Percentiles rank a stretch among this genome's conserved stretches.
Evolutionary conservation across 2,888 invertebrate genomes (phyloP).

Genomic region (Alloscopus bannaensis): DNA sequence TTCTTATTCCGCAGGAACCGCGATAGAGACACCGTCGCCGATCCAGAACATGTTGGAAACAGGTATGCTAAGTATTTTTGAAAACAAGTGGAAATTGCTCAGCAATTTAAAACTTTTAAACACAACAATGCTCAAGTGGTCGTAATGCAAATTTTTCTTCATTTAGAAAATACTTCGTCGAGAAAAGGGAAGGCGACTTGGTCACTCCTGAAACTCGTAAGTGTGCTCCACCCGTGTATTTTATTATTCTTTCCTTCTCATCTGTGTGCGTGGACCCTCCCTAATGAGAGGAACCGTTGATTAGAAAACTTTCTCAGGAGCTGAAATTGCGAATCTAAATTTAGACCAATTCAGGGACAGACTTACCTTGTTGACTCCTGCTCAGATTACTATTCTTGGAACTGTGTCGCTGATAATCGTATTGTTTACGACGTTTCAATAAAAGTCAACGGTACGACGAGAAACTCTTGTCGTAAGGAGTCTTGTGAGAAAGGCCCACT

Average conservation of each 20-base stretch:
- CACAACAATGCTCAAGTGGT: neutral
- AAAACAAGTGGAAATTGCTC: neutral
- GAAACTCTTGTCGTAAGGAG: neutral
- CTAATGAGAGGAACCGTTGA: too few species aligned
- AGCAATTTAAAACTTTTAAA: neutral
- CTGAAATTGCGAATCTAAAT: neutral
- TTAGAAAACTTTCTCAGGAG: too few species aligned
- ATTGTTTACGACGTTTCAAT: neutral
- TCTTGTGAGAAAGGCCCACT: neutral
- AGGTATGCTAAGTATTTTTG: constrained; percentile 44
- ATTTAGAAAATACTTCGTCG: constrained; percentile 74
- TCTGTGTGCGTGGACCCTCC: too few species aligned
- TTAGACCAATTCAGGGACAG: neutral
- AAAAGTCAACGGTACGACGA: neutral
- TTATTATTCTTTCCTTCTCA: neutral
- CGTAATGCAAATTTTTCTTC: neutral
- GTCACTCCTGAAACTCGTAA: constrained; percentile 77
- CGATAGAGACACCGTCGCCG: constrained; percentile 70
- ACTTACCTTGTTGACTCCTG: neutral
- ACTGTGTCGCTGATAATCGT: neutral
- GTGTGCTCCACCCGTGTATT: constrained; percentile 54
- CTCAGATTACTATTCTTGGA: neutral
- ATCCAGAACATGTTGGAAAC: constrained; percentile 68
- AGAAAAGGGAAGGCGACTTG: constrained; percentile 76
- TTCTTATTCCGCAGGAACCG: constrained; percentile 64